Base-by-base conservation (phyloP, 2,888 invertebrate species). In the Rhabditophanes sp. region DNA sequence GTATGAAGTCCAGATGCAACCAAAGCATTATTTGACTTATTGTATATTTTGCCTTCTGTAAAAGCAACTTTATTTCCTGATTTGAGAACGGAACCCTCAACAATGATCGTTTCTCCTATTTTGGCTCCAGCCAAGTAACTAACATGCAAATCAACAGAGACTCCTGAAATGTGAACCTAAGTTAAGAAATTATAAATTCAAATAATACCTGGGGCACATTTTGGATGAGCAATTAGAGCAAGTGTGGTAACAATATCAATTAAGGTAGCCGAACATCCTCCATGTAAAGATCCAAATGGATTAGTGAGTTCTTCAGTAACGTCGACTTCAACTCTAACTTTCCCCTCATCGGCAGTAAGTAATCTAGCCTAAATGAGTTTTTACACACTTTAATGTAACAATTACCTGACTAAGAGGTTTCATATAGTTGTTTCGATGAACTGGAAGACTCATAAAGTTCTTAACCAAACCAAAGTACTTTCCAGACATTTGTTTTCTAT, bases 1-100 rank as follows among this genome's bases (percentile, higher is more conserved):
- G 81, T 82, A 64, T 88, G 87, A 37, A 75, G 74, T 23, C 83
- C 87, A 42, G 75, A 77, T 3, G 82, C 85, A 30, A 88, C 66
- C 2, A 84, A 51, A 22, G 11, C 9, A 33, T 79, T 78, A 40
- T 75, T 77, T 5, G 72, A 69, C 66, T 82, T 83, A 41, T 79
- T 78, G 25, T 73, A 74, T 2, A 88, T 72, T 50, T 79, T 76
- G 9, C 83, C 80, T 53, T 78, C 76, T 7, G 85, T 70, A 65
- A 80, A 85, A 0, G 83, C 85, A 41, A 87, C 67, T 30, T 74
- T 78, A 52, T 75, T 77, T 1, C 87, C 87, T 25, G 75, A 70
- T 67, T 77, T 79, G 17, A 77, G 66, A 0, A 82, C 81, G 37
- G 73, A 72, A 0, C 83, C 80, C 63, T 81, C 78, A 4, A 87